Conservation (phyloP, 2,797 vertebrate genomes). For the Distichodus sexfasciatus region DNA sequence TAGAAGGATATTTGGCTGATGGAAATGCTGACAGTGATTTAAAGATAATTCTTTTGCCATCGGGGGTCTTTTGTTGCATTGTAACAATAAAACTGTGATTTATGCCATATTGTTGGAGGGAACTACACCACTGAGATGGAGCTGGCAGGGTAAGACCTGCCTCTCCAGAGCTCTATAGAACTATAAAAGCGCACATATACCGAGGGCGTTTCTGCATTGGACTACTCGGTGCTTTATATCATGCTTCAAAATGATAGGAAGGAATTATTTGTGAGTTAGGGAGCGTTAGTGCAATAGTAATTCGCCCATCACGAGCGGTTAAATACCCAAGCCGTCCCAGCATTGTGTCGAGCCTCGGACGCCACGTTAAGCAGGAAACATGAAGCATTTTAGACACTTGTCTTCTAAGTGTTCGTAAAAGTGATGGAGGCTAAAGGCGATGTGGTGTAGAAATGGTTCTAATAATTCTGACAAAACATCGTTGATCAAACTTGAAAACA, state of each 20-base stretch:
- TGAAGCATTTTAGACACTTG: too few species aligned
- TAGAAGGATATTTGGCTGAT: slow-evolving; percentile 55
- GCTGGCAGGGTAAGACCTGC: slow-evolving; percentile 38
- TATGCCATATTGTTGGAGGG: slow-evolving; percentile 55
- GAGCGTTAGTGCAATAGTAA: background rate
- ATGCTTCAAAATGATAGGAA: slow-evolving; percentile 4
- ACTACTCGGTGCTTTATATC: slow-evolving; percentile 3
- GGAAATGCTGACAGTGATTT: slow-evolving; percentile 66
- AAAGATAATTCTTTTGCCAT: slow-evolving; percentile 64
- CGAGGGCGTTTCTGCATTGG: slow-evolving; percentile 14
- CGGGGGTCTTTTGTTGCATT: slow-evolving; percentile 62
- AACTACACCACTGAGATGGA: slow-evolving; percentile 43
- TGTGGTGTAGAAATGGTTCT: too few species aligned
- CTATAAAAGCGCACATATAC: slow-evolving; percentile 29
- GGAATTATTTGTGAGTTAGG: slow-evolving; percentile 8
- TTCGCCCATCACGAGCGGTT: background rate
- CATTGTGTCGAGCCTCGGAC: too few species aligned
- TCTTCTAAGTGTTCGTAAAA: too few species aligned
- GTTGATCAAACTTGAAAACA: background rate
- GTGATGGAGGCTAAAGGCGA: too few species aligned
- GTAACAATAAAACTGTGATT: slow-evolving; percentile 63
- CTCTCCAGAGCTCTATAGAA: slow-evolving; percentile 23
- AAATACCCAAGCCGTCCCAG: background rate
- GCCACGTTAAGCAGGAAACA: too few species aligned
- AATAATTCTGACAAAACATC: background rate